Percentiles rank a stretch among this genome's conserved stretches.
These are phyloP conservation scores for Paratrypauchen microcephalus DNA, from an alignment of 2,797 vertebrate genomes.

Conservation along the genomic window DNA sequence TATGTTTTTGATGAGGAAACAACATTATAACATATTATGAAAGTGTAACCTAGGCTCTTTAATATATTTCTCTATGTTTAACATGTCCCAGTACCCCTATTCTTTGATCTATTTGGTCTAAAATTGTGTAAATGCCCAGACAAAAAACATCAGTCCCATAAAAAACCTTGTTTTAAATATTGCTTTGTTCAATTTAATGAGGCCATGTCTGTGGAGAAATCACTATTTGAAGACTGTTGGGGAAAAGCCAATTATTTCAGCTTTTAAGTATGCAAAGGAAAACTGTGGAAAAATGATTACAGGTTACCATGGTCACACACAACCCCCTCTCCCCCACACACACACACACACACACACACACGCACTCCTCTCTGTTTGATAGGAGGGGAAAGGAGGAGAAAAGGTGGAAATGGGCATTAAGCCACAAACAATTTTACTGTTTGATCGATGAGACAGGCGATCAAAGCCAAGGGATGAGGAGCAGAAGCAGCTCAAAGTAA, in stretches of 20 bases:
- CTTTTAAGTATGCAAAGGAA: constrained; percentile 46
- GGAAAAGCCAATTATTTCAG: constrained; percentile 59
- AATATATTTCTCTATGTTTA: no score
- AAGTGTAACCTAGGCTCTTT: no score
- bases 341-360: neutral
- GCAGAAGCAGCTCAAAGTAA: neutral
- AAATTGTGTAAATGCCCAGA: neutral
- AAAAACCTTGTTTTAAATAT: constrained; percentile 18
- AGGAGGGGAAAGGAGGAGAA: constrained; percentile 23
- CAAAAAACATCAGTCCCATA: neutral
- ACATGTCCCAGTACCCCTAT: no score
- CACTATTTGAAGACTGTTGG: constrained; percentile 45
- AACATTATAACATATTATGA: no score
- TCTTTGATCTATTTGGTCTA: no score
- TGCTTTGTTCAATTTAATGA: constrained; percentile 37
- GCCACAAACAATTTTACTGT: constrained; percentile 31
- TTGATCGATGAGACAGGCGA: constrained; percentile 42
- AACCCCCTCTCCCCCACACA: neutral
- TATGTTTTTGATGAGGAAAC: no score
- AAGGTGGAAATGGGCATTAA: constrained; percentile 36
- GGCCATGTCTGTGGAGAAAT: constrained; percentile 36
- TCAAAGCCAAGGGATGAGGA: constrained; percentile 19
- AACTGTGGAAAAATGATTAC: constrained; percentile 67
- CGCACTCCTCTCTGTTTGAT: constrained; percentile 44
- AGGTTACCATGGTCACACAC: constrained; percentile 64